Evolutionary conservation across 2,113 vertebrate species (phyloP), one percentile per base, ranked within the genome.

Genomic region (Cacatua alba): DNA sequence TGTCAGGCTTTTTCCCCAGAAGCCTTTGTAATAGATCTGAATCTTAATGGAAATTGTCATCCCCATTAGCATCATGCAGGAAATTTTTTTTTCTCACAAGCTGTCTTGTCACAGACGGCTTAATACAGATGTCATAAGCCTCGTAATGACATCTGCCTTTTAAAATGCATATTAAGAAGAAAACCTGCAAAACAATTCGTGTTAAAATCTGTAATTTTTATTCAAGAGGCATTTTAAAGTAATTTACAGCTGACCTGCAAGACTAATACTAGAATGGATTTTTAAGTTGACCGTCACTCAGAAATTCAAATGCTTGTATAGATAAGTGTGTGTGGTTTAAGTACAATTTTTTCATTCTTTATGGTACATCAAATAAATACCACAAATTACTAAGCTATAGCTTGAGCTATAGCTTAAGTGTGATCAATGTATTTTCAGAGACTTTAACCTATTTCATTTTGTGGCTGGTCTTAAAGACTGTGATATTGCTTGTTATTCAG

Each of bases 31-130:
- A 49, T 26, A 49, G 57, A 57, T 86, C 81, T 87, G 48, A 89
- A 72, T 88, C 65, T 57, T 90, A 85, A 88, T 92, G 43, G 51
- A 62, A 92, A 83, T 77, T 90, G 85, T 88, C 60, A 64, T 86
- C 16, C 67, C 43, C 24, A 75, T 94, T 83, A 93, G 43, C 52
- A 75, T 88, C 43, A 59, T 49, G 77, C 24, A 62, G 85, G 43
- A 71, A 0, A 11, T 51, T 67, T 65, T 64, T 78, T 80, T 69
- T 55, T 25, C 10, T 59, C 13, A 23, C 59, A 69, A 35, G n/a
- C 33, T 87, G 21, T 77, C 17, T 77, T 72, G 43, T 80, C 75
- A 70, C 21, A 74, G 49, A 25, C 35, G 37, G 20, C 35, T 82
- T 81, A 83, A 17, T 52, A 62, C 10, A 62, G 49, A 28, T 78